Conservation (phyloP, 2,113 vertebrate genomes). For the Coptodon bakossiorum region DNA sequence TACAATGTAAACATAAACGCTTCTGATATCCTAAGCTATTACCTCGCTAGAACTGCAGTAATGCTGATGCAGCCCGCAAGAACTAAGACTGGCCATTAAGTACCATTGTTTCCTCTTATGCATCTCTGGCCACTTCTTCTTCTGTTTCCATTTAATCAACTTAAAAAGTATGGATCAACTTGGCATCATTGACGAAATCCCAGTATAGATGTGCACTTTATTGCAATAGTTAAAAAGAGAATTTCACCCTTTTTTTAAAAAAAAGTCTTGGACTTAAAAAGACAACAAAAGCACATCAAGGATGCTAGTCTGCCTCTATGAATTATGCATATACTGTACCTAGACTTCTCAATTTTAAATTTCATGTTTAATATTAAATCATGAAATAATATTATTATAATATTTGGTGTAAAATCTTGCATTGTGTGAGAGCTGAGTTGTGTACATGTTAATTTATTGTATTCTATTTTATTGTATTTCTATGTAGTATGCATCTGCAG, state of each 20-base stretch:
- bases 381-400: neutral
- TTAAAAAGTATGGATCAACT: neutral
- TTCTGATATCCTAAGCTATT: neutral
- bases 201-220: neutral
- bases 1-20: neutral
- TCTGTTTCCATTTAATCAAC: neutral
- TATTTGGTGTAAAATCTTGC: neutral
- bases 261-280: neutral
- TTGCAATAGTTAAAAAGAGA: neutral
- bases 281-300: neutral
- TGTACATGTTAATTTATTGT: neutral
- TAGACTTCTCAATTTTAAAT: neutral
- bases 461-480: neutral
- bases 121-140: neutral
- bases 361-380: neutral
- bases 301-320: neutral
- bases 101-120: neutral
- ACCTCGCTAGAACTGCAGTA: neutral
- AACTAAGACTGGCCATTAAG: neutral
- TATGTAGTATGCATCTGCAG: neutral
- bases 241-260: neutral
- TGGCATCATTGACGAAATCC: neutral
- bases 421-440: neutral
- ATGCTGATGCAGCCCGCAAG: neutral
- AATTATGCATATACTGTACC: neutral